phyloP scores from a whole-genome alignment of 2,113 vertebrate species.

The Callaeas wilsoni region DNA sequence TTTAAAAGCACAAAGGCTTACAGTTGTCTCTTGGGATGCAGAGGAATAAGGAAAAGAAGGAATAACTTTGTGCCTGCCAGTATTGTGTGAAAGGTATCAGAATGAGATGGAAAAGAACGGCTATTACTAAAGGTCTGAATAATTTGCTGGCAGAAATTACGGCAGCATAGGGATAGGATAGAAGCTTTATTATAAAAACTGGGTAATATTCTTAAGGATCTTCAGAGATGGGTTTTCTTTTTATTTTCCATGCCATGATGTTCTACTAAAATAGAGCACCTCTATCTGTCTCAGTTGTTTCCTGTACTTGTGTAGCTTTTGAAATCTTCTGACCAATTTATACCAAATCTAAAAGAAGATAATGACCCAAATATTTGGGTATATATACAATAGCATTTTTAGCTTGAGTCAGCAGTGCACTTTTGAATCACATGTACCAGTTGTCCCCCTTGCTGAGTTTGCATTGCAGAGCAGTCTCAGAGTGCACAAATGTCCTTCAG shows the following conservation, averaged over 20 bases:
- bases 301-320: background rate
- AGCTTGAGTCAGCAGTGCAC: background rate
- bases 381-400: background rate
- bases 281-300: background rate
- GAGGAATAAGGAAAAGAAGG: constrained; percentile 17
- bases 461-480: background rate
- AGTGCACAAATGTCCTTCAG: background rate
- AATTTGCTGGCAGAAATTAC: background rate
- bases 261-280: background rate
- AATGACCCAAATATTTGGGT: background rate
- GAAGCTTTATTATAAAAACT: background rate
- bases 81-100: constrained; percentile 59
- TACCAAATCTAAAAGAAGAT: background rate
- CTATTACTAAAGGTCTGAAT: constrained; percentile 23
- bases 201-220: background rate
- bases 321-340: background rate
- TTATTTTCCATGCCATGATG: background rate
- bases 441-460: background rate
- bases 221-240: background rate
- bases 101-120: background rate
- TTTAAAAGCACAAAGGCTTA: constrained; percentile 36
- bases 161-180: background rate
- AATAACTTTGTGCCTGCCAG: constrained; percentile 35
- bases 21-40: constrained; percentile 42
- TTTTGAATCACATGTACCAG: background rate